Percentiles rank a stretch among this genome's conserved stretches.
These are phyloP conservation scores for Gryllus longicercus DNA, from an alignment of 2,888 invertebrate species.

Conservation along the genomic window DNA sequence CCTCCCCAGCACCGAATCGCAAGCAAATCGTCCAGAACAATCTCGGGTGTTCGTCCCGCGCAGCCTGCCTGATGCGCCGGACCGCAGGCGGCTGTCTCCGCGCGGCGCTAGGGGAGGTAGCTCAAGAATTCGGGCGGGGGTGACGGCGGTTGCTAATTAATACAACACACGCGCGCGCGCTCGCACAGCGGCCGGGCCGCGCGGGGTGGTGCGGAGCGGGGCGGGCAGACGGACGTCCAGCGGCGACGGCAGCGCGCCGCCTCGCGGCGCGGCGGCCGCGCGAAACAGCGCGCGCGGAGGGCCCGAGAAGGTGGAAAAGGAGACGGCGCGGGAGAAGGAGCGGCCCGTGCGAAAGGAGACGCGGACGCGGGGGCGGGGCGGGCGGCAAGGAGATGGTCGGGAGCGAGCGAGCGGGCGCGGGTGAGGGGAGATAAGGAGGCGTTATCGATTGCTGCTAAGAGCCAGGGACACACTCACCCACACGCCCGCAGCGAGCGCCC, in stretches of 20 bases:
- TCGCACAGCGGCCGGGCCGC: background rate
- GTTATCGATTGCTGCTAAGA: slow-evolving; percentile 25
- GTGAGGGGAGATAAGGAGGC: slow-evolving; percentile 22
- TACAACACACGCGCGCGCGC: slow-evolving; percentile 4
- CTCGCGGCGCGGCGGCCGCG: background rate
- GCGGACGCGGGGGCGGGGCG: background rate
- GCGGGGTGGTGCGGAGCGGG: background rate
- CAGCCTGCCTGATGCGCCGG: too few species aligned
- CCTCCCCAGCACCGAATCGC: too few species aligned
- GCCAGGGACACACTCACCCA: slow-evolving; percentile 21
- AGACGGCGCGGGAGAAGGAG: background rate
- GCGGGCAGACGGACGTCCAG: background rate
- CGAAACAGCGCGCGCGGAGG: background rate
- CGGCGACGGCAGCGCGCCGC: background rate
- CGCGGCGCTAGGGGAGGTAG: background rate
- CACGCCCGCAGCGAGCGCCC: background rate
- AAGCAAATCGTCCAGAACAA: too few species aligned
- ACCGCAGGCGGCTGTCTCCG: too few species aligned
- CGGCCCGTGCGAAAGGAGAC: background rate
- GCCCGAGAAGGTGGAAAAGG: background rate
- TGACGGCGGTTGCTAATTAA: background rate
- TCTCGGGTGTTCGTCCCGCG: too few species aligned
- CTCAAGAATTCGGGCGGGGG: slow-evolving; percentile 8
- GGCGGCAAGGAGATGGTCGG: background rate
- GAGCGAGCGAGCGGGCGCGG: slow-evolving; percentile 4